Conservation (phyloP, 2,888 invertebrate species). For the Stenolophus ochropezus region DNA sequence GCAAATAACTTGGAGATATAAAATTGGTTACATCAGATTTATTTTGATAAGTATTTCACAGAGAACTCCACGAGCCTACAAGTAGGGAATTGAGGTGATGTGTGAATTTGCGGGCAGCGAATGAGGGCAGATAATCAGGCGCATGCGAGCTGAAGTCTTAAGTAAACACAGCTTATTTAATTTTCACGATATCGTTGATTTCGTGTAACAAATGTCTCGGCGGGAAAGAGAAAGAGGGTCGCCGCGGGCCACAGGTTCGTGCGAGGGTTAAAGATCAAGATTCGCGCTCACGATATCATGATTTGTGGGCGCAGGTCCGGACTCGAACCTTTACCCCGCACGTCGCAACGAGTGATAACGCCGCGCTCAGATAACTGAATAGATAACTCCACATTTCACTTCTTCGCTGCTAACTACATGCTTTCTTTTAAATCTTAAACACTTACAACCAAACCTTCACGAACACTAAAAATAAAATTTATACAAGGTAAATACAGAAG, state of each 20-base stretch:
- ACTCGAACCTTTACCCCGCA: slow-evolving; percentile 39
- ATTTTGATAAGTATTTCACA: too few relatives aligned
- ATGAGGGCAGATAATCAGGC: slow-evolving; percentile 2
- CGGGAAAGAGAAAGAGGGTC: slow-evolving; percentile 41
- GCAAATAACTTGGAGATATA: too few relatives aligned
- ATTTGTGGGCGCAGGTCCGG: slow-evolving; percentile 50
- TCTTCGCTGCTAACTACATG: slow-evolving; percentile 20
- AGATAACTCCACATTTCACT: slow-evolving; percentile 41
- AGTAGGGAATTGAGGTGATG: background rate
- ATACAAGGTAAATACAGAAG: too few relatives aligned
- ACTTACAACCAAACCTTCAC: background rate
- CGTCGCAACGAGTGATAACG: slow-evolving; percentile 26
- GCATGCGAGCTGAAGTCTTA: slow-evolving; percentile 32
- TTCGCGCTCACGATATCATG: slow-evolving; percentile 56
- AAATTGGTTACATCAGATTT: too few relatives aligned
- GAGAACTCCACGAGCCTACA: too few relatives aligned
- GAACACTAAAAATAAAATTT: background rate
- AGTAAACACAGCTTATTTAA: slow-evolving; percentile 55
- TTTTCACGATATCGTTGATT: slow-evolving; percentile 55
- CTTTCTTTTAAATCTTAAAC: background rate
- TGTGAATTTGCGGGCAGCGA: background rate
- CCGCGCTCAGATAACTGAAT: slow-evolving; percentile 11
- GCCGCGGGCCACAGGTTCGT: slow-evolving; percentile 18
- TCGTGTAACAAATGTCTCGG: slow-evolving; percentile 44
- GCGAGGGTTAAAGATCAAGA: slow-evolving; percentile 54